Percentiles rank a stretch among this genome's conserved stretches.
Conservation (phyloP, 2,888 invertebrate genomes). For the Ectemnius cavifrons region DNA sequence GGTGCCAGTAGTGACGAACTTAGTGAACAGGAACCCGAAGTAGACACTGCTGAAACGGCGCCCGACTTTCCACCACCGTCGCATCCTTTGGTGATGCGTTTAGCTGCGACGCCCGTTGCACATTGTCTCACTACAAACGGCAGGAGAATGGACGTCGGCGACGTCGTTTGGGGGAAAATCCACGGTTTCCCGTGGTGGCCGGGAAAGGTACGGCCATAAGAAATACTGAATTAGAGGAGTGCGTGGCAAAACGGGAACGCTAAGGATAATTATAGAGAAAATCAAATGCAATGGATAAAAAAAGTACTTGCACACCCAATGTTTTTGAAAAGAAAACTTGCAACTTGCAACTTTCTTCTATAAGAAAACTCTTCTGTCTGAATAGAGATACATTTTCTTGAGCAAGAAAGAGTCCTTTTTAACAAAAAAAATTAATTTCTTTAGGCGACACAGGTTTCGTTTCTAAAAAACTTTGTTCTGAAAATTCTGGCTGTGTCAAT, state of each 20-base stretch:
- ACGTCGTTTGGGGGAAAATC: constrained; percentile 93
- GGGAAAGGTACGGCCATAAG: constrained; percentile 82
- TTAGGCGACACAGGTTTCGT: no score
- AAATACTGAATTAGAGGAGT: neutral
- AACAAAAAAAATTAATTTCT: no score
- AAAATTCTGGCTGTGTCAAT: no score
- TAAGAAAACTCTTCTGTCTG: neutral
- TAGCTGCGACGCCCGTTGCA: constrained; percentile 80
- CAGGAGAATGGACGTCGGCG: constrained; percentile 83
- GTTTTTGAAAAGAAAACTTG: no score
- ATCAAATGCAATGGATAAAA: neutral
- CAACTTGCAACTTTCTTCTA: no score
- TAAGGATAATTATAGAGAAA: neutral
- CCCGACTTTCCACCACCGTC: constrained; percentile 80
- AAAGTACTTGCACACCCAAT: neutral
- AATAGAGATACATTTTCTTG: no score
- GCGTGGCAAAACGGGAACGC: neutral
- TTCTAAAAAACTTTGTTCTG: no score
- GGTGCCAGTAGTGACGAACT: constrained; percentile 78
- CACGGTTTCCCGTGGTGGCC: constrained; percentile 95
- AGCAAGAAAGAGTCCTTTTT: no score
- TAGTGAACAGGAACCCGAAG: constrained; percentile 73
- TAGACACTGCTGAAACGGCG: constrained; percentile 77
- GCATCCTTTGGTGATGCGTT: constrained; percentile 80
- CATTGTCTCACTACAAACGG: constrained; percentile 81